Evolutionary conservation across 2,113 vertebrate genomes (phyloP).

Genomic region (Corythaeola cristata): DNA sequence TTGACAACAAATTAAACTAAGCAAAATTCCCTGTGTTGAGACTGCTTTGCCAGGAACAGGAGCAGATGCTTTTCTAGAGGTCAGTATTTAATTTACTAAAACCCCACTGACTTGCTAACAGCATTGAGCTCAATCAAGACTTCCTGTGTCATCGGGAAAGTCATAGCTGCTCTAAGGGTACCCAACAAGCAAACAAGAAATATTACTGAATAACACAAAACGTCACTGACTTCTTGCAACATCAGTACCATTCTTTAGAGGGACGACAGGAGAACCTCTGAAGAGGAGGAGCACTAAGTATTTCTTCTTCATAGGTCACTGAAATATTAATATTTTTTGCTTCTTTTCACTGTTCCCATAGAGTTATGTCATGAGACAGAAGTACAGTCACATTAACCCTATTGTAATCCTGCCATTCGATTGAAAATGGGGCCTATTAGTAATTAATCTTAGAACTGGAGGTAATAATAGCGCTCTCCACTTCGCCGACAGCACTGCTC

Average conservation of each 20-base stretch:
- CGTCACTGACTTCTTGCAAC: neutral
- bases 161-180: neutral
- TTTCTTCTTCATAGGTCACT: neutral
- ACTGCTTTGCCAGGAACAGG: neutral
- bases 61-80: neutral
- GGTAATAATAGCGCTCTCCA: neutral
- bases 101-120: neutral
- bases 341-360: neutral
- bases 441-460: conserved; percentile 32
- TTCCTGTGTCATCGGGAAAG: neutral
- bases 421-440: neutral
- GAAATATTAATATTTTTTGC: neutral
- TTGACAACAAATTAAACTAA: neutral
- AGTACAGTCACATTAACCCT: neutral
- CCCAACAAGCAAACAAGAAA: neutral
- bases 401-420: neutral
- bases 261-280: neutral
- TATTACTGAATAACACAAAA: neutral
- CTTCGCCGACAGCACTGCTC: neutral
- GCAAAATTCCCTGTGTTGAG: neutral
- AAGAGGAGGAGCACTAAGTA: neutral
- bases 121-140: neutral
- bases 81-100: neutral
- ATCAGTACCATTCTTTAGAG: neutral
- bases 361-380: neutral